These are phyloP conservation scores for Saiga tatarica DNA, from an alignment of 2,113 vertebrate genomes.

Conservation along the genomic window DNA sequence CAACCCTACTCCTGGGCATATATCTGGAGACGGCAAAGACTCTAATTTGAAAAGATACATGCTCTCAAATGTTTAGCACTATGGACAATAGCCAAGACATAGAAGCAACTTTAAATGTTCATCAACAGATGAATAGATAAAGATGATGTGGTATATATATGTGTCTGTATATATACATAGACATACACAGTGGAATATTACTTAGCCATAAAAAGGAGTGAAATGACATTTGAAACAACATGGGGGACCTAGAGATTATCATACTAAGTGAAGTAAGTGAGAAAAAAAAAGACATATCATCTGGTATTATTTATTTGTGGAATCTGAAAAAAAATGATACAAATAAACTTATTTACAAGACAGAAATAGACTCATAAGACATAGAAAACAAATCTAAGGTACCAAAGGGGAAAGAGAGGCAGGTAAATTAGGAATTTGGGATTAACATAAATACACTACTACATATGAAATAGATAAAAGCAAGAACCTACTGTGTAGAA, in stretches of 20 bases:
- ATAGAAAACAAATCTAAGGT: neutral
- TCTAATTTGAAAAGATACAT: neutral
- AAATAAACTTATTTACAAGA: neutral
- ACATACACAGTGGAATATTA: neutral
- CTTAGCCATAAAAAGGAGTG: neutral
- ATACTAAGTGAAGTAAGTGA: neutral
- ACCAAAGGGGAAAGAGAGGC: neutral
- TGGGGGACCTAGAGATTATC: neutral
- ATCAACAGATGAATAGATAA: neutral
- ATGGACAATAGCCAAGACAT: neutral
- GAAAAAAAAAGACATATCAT: neutral
- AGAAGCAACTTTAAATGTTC: neutral
- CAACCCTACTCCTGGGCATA: neutral
- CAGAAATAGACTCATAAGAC: neutral
- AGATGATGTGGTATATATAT: neutral
- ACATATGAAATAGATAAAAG: neutral
- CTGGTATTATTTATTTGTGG: neutral
- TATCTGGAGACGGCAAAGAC: neutral
- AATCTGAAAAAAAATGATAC: neutral
- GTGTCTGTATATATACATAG: neutral
- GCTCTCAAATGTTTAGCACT: neutral
- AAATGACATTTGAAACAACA: neutral
- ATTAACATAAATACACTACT: neutral
- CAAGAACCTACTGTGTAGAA: neutral
- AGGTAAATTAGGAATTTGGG: neutral